A percentile compares a stretch with the other conserved stretches of the same genome.
These are phyloP conservation scores for Darevskia mixta DNA, from an alignment of 2,797 vertebrate species.

Conservation along the genomic window DNA sequence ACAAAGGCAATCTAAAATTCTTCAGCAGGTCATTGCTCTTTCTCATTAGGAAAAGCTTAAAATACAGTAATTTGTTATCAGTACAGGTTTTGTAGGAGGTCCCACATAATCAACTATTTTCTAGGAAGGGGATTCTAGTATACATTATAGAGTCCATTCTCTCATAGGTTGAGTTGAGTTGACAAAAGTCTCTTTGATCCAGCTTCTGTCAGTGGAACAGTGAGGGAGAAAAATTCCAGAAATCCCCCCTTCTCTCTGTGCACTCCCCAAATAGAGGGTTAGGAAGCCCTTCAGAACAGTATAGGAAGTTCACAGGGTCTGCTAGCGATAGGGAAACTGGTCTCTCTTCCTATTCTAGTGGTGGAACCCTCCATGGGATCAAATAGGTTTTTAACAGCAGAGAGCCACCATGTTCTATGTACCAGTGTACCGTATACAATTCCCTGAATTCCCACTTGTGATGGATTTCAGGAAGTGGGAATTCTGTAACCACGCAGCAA, in stretches of 20 bases:
- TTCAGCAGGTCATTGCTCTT: slow-evolving; percentile 50
- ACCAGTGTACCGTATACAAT: background rate
- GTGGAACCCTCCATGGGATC: no score
- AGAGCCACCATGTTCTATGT: background rate
- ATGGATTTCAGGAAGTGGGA: background rate
- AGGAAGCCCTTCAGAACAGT: no score
- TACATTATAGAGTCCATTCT: background rate
- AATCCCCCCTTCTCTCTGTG: no score
- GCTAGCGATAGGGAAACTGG: no score
- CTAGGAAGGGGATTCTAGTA: background rate
- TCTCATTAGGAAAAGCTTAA: slow-evolving; percentile 54
- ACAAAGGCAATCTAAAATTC: slow-evolving; percentile 43
- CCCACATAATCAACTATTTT: background rate
- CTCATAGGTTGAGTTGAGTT: no score
- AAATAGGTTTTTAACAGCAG: no score
- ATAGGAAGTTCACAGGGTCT: no score
- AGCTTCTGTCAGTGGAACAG: no score
- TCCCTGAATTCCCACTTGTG: background rate
- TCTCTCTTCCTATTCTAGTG: no score
- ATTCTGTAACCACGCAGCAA: background rate
- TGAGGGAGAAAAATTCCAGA: no score
- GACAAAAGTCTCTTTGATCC: no score
- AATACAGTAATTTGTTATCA: slow-evolving; percentile 42
- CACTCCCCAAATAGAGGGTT: no score
- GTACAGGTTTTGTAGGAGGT: background rate